These are phyloP conservation scores for Margarornis squamiger DNA, from an alignment of 2,797 vertebrate genomes.

Conservation along the genomic window DNA sequence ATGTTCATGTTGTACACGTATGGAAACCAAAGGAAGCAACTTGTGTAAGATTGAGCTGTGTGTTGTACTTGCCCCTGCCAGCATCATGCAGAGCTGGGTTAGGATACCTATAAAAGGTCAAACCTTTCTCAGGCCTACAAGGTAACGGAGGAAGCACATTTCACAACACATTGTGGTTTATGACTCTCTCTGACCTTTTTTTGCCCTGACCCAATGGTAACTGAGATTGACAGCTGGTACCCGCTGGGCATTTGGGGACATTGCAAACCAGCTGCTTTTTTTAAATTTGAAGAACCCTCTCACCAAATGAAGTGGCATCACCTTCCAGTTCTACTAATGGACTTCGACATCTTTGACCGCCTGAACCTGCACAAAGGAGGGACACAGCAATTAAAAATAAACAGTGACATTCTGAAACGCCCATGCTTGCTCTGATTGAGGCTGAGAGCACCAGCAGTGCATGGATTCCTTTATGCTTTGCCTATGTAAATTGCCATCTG, in stretches of 20 bases:
- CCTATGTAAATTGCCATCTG: constrained; percentile 74
- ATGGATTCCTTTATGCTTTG: constrained; percentile 67
- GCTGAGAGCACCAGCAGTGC: constrained; percentile 58
- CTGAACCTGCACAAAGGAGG: constrained; percentile 73
- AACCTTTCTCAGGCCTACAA: constrained; percentile 49
- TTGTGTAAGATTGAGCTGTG: neutral
- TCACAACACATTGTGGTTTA: constrained; percentile 56
- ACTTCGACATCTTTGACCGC: constrained; percentile 74
- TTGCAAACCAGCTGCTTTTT: constrained; percentile 58
- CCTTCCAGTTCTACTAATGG: constrained; percentile 71
- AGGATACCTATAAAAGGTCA: constrained; percentile 47
- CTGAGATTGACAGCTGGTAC: constrained; percentile 67
- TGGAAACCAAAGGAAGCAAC: neutral
- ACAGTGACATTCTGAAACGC: constrained; percentile 73
- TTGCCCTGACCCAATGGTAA: constrained; percentile 58
- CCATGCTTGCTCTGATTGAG: constrained; percentile 68
- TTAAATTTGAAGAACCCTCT: constrained; percentile 60
- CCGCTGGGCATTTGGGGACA: constrained; percentile 62
- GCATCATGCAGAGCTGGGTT: neutral
- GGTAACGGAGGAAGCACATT: constrained; percentile 57
- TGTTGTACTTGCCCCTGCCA: constrained; percentile 36
- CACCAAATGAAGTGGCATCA: constrained; percentile 65
- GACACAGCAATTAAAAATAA: constrained; percentile 78
- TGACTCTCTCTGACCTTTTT: constrained; percentile 60
- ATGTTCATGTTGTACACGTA: neutral